Base-by-base conservation (phyloP, 2,797 vertebrate species). In the Arrhamphus sclerolepis region DNA sequence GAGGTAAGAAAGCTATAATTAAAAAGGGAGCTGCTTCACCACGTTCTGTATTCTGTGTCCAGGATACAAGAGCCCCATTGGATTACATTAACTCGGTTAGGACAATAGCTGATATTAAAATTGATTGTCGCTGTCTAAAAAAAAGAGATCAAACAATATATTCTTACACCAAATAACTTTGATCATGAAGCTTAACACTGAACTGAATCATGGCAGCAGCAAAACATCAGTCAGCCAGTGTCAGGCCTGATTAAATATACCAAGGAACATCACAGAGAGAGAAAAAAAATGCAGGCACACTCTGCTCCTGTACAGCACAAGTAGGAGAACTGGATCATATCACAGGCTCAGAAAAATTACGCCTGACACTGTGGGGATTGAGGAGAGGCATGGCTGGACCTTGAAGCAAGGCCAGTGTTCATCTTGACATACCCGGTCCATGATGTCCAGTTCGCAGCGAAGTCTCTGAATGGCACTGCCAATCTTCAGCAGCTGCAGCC, bases 401-500 rank as follows among this genome's bases (percentile, higher is more conserved):
- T 31, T 24, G 11, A 14, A 6, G 22, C 1, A 2, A 22, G 7
- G 51, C 14, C 1, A 19, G 21, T 3, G 26, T 17, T 43, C 41
- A 17, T 8, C 9, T 51, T 20, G 20, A 82, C 94, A 90, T 85
- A 99, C 98, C 89, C 93, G 94, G 89, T 97, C 96, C 97, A 99
- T 98, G 70, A 99, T 99, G 80, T 98, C 97, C 17, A 99, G 70
- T 72, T 99, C 98, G 77, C 97, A 99, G 51, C 98, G 96, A 2
- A 99, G 94, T 62, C 97, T 92, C 85, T 99, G 97, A 68, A 98
- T 95, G 60, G 98, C 96, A 20, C 97, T 99, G 47, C 97, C 96
- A 6, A 99, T 98, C 84, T 97, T 92, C 34, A 99, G 93, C 69
- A 99, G 87, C 86, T 99, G 96, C 40, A 99, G 94, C 70, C 98